A percentile compares a stretch with the other conserved stretches of the same genome.
phyloP scores from a whole-genome alignment of 1,140 invertebrate species.

The Bombus vancouverensis region DNA sequence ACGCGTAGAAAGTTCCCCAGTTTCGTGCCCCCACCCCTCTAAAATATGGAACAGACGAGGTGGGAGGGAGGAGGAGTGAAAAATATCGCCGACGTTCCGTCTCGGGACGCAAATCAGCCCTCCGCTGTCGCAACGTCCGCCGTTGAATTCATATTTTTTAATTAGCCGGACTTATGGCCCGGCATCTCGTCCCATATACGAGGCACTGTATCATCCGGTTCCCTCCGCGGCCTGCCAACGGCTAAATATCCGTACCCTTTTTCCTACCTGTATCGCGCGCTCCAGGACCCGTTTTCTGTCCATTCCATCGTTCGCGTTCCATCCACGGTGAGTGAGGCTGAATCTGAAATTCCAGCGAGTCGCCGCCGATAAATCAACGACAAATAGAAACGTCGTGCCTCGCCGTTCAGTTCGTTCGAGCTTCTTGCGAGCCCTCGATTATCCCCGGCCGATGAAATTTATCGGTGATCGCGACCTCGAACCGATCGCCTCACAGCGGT shows the following conservation, averaged over 20 bases:
- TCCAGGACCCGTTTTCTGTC: not conserved
- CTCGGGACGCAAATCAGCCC: conserved; percentile 48
- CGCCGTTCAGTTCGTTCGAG: conserved; percentile 12
- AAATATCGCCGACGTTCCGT: conserved; percentile 20
- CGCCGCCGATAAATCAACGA: conserved; percentile 64
- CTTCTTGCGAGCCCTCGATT: conserved; percentile 43
- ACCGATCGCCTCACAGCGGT: conserved; percentile 14
- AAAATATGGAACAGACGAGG: not conserved
- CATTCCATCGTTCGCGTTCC: conserved; percentile 5
- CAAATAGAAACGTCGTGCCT: conserved; percentile 63
- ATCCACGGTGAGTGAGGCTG: not conserved
- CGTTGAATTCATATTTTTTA: conserved; percentile 65
- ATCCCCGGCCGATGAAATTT: conserved; percentile 59
- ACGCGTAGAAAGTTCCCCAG: conserved; percentile 59
- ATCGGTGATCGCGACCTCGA: conserved; percentile 48
- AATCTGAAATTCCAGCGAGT: conserved; percentile 63
- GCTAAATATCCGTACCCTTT: conserved; percentile 46
- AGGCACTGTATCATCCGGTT: conserved; percentile 52
- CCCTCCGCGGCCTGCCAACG: not conserved
- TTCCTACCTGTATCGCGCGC: conserved; percentile 24
- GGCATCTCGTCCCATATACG: conserved; percentile 29
- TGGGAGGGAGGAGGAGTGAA: not conserved
- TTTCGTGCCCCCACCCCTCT: not conserved
- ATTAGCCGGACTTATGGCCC: conserved; percentile 62
- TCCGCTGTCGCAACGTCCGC: conserved; percentile 31